phyloP scores from a whole-genome alignment of 2,888 invertebrate species.

The Allolobophora icterica region DNA sequence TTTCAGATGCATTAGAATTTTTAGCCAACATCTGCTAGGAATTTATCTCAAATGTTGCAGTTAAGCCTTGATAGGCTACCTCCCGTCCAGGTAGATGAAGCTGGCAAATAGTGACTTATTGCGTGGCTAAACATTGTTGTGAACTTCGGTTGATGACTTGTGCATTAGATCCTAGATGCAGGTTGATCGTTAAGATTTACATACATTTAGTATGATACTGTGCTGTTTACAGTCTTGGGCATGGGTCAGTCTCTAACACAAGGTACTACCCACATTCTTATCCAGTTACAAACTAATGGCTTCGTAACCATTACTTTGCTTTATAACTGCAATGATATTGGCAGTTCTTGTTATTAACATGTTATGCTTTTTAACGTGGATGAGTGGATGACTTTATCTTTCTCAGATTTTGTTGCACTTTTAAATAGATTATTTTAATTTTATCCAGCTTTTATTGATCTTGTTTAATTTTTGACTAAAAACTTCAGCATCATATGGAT shows the following conservation, averaged over 20 bases:
- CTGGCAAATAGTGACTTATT: neutral
- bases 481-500: neutral
- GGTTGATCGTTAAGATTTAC: neutral
- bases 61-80: neutral
- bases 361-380: neutral
- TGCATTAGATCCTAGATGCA: no score
- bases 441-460: neutral
- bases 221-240: conserved; percentile 12
- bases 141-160: neutral
- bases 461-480: neutral
- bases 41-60: neutral
- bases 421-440: neutral
- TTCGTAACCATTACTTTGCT: neutral
- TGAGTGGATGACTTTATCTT: neutral
- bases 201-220: neutral
- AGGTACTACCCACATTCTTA: neutral
- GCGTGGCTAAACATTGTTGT: neutral
- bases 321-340: neutral
- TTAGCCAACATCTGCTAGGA: neutral
- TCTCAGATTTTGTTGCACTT: neutral
- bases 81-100: neutral
- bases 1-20: no score
- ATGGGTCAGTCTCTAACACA: neutral
- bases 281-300: neutral
- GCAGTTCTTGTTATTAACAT: neutral